A percentile compares a stretch with the other conserved stretches of the same genome.
Conservation (phyloP, 2,888 invertebrate genomes). For the Serripes groenlandicus region DNA sequence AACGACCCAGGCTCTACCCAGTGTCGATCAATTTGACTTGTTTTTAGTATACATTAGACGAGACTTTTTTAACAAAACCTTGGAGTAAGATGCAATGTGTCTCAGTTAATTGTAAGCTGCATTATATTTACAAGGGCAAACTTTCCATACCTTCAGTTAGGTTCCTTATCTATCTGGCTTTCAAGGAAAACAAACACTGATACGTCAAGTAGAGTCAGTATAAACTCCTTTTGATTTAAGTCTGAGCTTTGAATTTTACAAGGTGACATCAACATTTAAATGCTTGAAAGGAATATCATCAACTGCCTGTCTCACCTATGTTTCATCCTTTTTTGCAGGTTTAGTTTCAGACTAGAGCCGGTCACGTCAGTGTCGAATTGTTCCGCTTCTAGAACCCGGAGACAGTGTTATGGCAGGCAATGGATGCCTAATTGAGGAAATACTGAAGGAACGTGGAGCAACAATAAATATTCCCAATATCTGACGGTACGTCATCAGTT, state of each 20-base stretch:
- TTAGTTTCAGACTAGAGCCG: constrained; percentile 44
- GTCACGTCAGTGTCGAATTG: constrained; percentile 31
- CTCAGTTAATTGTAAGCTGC: constrained; percentile 33
- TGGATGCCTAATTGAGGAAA: constrained; percentile 41
- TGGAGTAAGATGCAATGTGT: constrained; percentile 35
- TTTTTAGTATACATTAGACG: constrained; percentile 22
- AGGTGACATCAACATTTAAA: too few species aligned
- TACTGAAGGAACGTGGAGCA: constrained; percentile 16
- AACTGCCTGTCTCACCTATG: constrained; percentile 45
- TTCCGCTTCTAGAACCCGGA: constrained; percentile 44
- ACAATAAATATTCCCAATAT: constrained; percentile 46
- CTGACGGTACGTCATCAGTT: constrained; percentile 7
- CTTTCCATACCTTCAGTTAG: constrained; percentile 36
- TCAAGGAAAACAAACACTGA: constrained; percentile 15
- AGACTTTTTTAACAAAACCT: constrained; percentile 34
- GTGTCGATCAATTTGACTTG: constrained; percentile 27
- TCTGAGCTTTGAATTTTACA: too few species aligned
- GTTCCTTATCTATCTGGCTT: constrained; percentile 29
- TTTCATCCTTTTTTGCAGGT: constrained; percentile 50
- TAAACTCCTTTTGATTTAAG: constrained; percentile 45
- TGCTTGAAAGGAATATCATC: constrained; percentile 48
- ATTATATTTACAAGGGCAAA: constrained; percentile 50
- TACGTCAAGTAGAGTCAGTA: too few species aligned
- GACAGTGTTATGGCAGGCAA: constrained; percentile 62
- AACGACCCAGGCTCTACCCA: constrained; percentile 16